Percentiles rank a stretch among this genome's conserved stretches.
These are phyloP conservation scores for Lepeophtheirus nordmannii DNA, from an alignment of 2,888 invertebrate genomes.

Conservation along the genomic window DNA sequence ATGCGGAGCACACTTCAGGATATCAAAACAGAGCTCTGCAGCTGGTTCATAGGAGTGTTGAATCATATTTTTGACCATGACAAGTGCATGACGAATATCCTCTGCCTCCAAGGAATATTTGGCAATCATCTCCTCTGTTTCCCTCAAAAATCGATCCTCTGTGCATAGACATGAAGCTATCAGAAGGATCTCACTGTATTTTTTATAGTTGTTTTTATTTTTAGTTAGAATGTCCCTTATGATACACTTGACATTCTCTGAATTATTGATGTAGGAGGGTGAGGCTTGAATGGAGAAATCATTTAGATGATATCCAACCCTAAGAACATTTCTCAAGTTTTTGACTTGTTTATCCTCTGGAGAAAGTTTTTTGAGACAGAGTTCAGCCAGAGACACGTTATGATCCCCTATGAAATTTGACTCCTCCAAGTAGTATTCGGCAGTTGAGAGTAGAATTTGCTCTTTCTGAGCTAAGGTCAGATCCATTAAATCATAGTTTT, in stretches of 20 bases:
- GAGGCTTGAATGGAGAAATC: neutral
- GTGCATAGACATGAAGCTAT: neutral
- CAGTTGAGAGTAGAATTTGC: neutral
- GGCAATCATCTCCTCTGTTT: neutral
- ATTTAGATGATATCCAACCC: neutral
- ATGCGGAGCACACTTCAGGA: neutral
- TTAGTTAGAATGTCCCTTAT: neutral
- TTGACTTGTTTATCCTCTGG: neutral
- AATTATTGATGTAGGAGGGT: neutral
- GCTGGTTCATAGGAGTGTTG: neutral
- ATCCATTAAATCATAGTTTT: no score
- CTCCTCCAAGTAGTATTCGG: neutral
- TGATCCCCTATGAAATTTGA: neutral
- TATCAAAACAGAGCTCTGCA: neutral
- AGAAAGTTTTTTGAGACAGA: neutral
- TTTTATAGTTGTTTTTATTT: neutral
- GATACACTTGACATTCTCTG: neutral
- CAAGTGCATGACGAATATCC: neutral
- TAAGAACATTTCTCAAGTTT: neutral
- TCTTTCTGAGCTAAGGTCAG: no score
- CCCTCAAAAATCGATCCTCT: neutral
- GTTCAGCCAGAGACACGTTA: neutral
- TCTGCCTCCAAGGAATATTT: neutral
- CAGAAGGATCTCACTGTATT: neutral
- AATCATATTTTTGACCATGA: neutral